Base-by-base conservation (phyloP, 1,140 invertebrate genomes). In the Mactra quadrangularis region DNA sequence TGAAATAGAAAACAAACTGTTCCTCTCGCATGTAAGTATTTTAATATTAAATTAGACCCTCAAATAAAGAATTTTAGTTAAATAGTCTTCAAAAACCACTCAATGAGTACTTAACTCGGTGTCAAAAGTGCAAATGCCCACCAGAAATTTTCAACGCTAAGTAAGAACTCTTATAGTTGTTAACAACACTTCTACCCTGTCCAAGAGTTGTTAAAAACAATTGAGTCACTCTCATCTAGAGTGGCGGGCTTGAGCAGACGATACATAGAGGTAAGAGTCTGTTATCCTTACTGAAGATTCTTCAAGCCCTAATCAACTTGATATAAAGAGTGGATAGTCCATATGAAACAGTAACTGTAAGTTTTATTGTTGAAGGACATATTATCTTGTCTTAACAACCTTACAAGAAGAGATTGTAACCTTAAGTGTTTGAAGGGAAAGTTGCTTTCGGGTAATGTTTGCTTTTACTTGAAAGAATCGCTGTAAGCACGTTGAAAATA, bases 161-260 rank as follows among this genome's bases (percentile, higher is more conserved):
- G 27, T 66, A 25, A 45, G 41, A 68, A 47, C 25, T 47, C 45
- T 31, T 68, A 50, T 47, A 50, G 33, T 3, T 31, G n/a, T n/a
- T 62, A 62, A 62, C 33, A 35, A 50, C 64, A 68, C 64, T 68
- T 68, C 22, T 68, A 13, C 2, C 31, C 1, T 25, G 7, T 45
- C 45, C 19, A 27, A 68, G 64, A 52, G 64, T 41, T 50, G 64
- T 68, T 68, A 41, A 27, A 66, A 66, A 68, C 64, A 68, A 68
- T 52, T 41, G 45, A 52, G 64, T 68, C 64, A 7, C 64, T 50
- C 64, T 68, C 35, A 41, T 68, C 45, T 68, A 22, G 41, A 68
- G 64, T 68, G 64, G 64, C 0, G 13, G 64, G 45, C 45, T 47
- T 47, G 27, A 68, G 25, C 64, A 68, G 64, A 50, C 41, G 45